Base-by-base conservation (phyloP, 2,113 vertebrate species). In the Megaceryle torquata region DNA sequence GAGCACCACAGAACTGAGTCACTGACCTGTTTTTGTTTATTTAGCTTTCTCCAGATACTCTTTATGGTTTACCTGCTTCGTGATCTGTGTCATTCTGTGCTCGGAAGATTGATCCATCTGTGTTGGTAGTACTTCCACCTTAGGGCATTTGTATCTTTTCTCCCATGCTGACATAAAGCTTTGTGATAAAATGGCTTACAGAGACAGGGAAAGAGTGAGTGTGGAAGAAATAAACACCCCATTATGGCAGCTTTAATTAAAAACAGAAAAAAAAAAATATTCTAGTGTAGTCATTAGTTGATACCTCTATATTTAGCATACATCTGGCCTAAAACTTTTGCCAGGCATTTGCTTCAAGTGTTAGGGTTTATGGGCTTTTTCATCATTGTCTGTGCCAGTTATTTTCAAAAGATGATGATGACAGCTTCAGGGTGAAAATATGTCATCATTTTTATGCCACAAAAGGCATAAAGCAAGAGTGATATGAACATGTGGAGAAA, bases 61-160 rank as follows among this genome's bases (percentile, higher is more conserved):
- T 88, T 63, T 96, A 87, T 87, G 91, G 60, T 88, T 83, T 96
- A 91, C 84, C 72, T 82, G 65, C 76, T 92, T 94, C 88, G 44
- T 57, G 28, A 80, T 94, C 74, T 85, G 5, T 79, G 65, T 64
- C 72, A 59, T 70, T 92, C 82, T 0, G 2, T 57, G 76, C 43
- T 17, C 59, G 76, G 89, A 95, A 94, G 96, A 97, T 94, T 95
- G 96, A 97, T 97, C 95, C 91, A 86, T 96, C 91, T 97, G 91
- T 92, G 72, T 95, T 88, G 78, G 78, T 96, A 86, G 63, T 91
- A 82, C 35, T 96, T 76, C 24, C 44, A 95, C 89, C 71, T 86
- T 90, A 96, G 86, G 88, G 71, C 75, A 80, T 93, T 96, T n/a
- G 28, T 90, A 93, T 95, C 51, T 97, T 93, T 93, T 92, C 93